Percentiles rank a stretch among this genome's conserved stretches.
Evolutionary conservation across 1,140 invertebrate species (phyloP).

Genomic region (Drosophila pachea): DNA sequence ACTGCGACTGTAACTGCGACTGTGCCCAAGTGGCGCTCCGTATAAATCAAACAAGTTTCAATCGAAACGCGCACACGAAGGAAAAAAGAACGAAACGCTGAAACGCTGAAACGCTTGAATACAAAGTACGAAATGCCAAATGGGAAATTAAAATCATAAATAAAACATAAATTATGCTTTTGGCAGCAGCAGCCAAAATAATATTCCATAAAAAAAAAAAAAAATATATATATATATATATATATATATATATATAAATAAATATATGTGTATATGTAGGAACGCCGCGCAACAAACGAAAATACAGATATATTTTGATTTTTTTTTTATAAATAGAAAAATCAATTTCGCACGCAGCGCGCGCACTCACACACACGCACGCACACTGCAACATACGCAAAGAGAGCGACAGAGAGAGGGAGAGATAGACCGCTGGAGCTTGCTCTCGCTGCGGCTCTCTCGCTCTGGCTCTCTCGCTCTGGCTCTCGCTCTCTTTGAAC

Average conservation of each 20-base stretch:
- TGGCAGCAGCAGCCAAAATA: slow-evolving; percentile 66
- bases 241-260: neutral
- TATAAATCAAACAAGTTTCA: slow-evolving; percentile 76
- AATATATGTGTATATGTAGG: too few species aligned
- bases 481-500: slow-evolving; percentile 1
- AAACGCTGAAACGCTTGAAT: slow-evolving; percentile 24
- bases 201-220: slow-evolving; percentile 54
- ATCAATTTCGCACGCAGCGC: slow-evolving; percentile 74
- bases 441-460: slow-evolving; percentile 29
- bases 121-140: slow-evolving; percentile 38
- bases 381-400: slow-evolving; percentile 24
- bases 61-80: slow-evolving; percentile 32
- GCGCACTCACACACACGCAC: slow-evolving; percentile 48
- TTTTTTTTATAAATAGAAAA: slow-evolving; percentile 78
- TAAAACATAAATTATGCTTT: slow-evolving; percentile 76
- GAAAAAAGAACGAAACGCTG: slow-evolving; percentile 10
- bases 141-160: slow-evolving; percentile 67
- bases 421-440: slow-evolving; percentile 31
- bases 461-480: slow-evolving; percentile 17
- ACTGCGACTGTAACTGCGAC: too few species aligned
- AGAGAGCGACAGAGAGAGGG: slow-evolving; percentile 7
- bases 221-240: slow-evolving; percentile 20
- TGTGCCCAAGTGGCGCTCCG: slow-evolving; percentile 60
- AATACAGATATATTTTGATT: slow-evolving; percentile 75
- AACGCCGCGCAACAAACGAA: slow-evolving; percentile 43